phyloP scores from a whole-genome alignment of 2,797 vertebrate genomes.

The Oceanodroma leucorhoa region DNA sequence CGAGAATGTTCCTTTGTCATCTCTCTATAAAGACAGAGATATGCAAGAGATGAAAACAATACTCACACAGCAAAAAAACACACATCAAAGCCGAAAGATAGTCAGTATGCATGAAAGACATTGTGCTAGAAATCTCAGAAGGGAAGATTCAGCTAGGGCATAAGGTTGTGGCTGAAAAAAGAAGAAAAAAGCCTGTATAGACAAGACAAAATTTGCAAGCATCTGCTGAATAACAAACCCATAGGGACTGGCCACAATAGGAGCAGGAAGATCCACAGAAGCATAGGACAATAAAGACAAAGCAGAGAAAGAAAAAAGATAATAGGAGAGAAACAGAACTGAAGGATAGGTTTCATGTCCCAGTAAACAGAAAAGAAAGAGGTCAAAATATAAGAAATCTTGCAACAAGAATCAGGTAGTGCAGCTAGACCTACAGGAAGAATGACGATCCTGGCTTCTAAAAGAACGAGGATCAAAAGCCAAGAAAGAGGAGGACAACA shows the following conservation, averaged over 20 bases:
- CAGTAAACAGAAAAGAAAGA: background rate
- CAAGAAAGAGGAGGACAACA: background rate
- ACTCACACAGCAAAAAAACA: background rate
- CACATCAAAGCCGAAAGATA: background rate
- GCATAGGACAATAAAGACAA: background rate
- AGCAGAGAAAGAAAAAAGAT: background rate
- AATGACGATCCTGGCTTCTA: background rate
- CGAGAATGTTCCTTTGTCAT: background rate
- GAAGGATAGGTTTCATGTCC: background rate
- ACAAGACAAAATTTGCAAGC: background rate
- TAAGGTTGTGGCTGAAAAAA: background rate
- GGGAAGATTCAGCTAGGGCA: background rate
- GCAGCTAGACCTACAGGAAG: background rate
- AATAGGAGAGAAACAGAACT: background rate
- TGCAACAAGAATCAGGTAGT: background rate
- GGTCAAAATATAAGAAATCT: background rate
- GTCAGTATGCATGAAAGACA: background rate
- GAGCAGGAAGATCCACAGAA: background rate
- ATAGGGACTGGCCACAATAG: background rate
- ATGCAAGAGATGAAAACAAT: background rate
- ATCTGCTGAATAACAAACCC: background rate
- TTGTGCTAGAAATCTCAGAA: background rate
- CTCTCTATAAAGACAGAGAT: background rate
- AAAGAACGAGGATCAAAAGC: background rate
- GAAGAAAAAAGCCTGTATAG: background rate